Evolutionary conservation across 2,113 vertebrate genomes (phyloP).

Genomic region (Rostratula benghalensis): DNA sequence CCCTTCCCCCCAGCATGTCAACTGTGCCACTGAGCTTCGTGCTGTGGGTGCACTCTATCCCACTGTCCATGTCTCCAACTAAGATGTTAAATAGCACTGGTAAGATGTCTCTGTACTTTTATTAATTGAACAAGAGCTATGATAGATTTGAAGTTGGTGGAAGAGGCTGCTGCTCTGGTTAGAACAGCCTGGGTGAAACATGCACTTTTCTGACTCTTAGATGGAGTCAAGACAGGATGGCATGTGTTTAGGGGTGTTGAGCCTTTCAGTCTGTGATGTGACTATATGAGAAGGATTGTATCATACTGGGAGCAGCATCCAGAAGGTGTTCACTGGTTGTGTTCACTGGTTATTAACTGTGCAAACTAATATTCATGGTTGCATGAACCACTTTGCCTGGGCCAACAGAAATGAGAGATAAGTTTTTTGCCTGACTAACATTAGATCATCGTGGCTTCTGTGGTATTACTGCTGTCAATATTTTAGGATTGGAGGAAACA

Average conservation of each 20-base stretch:
- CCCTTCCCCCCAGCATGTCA: no score
- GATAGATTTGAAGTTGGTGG: neutral
- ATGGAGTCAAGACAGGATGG: neutral
- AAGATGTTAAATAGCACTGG: no score
- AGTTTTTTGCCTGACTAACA: neutral
- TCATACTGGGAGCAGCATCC: neutral
- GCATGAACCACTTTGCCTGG: neutral
- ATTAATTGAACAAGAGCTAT: neutral
- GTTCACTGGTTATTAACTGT: neutral
- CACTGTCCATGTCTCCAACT: no score
- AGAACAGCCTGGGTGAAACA: neutral
- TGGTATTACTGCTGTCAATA: neutral
- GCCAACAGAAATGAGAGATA: neutral
- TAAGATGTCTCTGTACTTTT: neutral
- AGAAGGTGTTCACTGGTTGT: neutral
- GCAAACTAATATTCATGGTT: neutral
- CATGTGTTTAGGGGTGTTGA: neutral
- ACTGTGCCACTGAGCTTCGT: no score
- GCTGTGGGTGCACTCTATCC: no score
- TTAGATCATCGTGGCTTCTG: neutral
- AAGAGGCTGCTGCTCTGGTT: neutral
- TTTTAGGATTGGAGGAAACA: neutral
- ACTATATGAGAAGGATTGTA: neutral
- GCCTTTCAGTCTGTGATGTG: accelerated
- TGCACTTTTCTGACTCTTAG: neutral